Evolutionary conservation across 2,797 vertebrate genomes (phyloP), one percentile per base, ranked within the genome.

Genomic region (Xenopus petersii): DNA sequence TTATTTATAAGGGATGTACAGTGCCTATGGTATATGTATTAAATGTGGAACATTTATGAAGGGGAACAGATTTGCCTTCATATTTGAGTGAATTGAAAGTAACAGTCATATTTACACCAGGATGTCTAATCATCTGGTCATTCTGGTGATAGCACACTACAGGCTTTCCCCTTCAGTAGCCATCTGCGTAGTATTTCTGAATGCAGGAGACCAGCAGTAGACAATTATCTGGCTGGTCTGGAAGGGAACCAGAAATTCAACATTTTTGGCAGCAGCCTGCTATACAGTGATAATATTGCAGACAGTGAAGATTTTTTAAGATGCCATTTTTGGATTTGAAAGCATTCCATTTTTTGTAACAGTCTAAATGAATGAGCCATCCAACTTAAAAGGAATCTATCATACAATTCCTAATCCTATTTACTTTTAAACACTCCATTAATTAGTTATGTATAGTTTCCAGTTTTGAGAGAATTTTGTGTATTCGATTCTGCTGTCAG

Each of bases 151-250:
- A 64, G 64, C 42, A 71, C 69, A 71, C 69, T 71, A 63, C 65
- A 71, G 62, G 49, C 42, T 71, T 68, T 15, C 58, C 51, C 12
- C 48, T 73, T 68, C 70, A 64, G 12, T 73, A 69, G 68, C 70
- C 75, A 78, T 78, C 75, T 78, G 75, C 65, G 58, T 67, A 69
- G 70, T 64, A 73, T 68, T 78, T 73, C 64, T 73, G 70, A 78
- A 73, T 64, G 65, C 70, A 78, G 67, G 75, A 67, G 69, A 71
- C 59, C 24, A 47, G 24, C 64, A 70, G 33, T 64, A 59, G 36
- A 68, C 70, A 73, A 78, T 78, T 67, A 73, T 78, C 65, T 62
- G 63, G 70, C 4, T 49, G 46, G 24, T 64, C 75, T 78, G 75
- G 75, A 72, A 33, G 70, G 13, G 65, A 73, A 78, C 75, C 70